Conservation (phyloP, 37 sponge, comb jelly and placozoan species). For the Beroe forskalii region DNA sequence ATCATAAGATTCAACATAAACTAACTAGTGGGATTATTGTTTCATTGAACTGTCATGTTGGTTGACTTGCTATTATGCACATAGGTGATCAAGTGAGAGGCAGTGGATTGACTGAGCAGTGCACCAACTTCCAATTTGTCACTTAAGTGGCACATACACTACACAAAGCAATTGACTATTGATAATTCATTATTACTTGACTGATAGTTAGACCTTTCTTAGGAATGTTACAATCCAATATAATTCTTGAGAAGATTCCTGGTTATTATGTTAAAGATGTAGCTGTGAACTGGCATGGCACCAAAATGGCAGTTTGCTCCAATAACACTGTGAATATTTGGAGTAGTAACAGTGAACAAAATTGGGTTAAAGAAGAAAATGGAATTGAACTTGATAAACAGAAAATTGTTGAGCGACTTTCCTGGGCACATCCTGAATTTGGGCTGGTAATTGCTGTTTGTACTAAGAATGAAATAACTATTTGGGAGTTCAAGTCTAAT, state of each 20-base stretch:
- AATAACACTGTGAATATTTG: constrained; percentile 17
- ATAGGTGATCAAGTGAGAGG: no score
- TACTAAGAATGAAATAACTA: constrained; percentile 87
- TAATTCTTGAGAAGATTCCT: neutral
- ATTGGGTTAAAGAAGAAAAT: neutral
- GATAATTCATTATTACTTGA: no score
- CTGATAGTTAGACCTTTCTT: no score
- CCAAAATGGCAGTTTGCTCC: constrained; percentile 43
- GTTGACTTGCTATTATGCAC: no score
- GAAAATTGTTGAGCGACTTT: constrained; percentile 79
- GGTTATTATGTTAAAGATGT: constrained; percentile 32
- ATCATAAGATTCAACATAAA: no score
- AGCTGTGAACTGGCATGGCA: constrained; percentile 40
- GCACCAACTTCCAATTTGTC: no score
- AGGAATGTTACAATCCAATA: neutral
- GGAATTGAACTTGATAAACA: constrained; percentile 39
- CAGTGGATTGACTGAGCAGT: no score
- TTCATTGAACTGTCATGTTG: no score
- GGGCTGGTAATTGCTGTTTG: constrained; percentile 95
- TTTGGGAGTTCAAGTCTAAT: constrained; percentile 78
- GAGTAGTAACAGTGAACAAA: neutral
- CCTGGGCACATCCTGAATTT: constrained; percentile 99
- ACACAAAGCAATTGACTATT: no score
- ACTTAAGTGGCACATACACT: no score
- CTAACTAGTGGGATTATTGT: no score